These are phyloP conservation scores for Hermaeophaga mercurialis DNA, from an alignment of 2,888 invertebrate genomes.

Conservation along the genomic window DNA sequence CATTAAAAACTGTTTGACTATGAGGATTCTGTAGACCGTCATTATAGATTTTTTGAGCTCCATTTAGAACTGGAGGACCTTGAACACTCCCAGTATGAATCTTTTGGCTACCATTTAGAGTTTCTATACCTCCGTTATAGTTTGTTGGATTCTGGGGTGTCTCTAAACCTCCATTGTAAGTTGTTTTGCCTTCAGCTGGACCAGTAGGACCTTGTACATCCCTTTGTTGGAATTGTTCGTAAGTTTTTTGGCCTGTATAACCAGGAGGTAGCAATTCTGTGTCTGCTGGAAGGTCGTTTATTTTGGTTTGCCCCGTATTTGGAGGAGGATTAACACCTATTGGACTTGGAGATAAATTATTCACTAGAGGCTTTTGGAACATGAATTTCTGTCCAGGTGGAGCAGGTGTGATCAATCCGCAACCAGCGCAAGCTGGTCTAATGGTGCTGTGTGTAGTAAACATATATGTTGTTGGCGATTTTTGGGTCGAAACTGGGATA, in stretches of 20 bases:
- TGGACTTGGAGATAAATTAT: background rate
- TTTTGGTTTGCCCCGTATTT: background rate
- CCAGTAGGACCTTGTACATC: no score
- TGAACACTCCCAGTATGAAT: no score
- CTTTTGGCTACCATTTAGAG: no score
- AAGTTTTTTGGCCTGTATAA: background rate
- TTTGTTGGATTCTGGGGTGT: no score
- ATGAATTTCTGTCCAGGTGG: constrained; percentile 49
- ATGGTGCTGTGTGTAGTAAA: constrained; percentile 55
- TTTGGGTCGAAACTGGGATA: constrained; percentile 36
- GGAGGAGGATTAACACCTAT: background rate
- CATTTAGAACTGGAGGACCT: no score
- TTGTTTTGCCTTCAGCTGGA: no score
- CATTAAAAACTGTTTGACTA: no score
- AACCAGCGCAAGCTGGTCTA: constrained; percentile 64
- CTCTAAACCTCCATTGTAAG: no score
- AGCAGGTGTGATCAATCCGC: constrained; percentile 64
- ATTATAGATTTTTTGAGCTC: no score
- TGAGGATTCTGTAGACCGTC: no score
- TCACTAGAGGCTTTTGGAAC: constrained; percentile 18
- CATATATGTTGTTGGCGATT: constrained; percentile 28
- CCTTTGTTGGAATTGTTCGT: no score
- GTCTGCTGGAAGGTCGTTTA: background rate
- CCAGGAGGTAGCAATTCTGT: background rate
- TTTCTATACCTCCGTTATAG: no score